phyloP scores from a whole-genome alignment of 1,140 invertebrate genomes.

The Drosophila malerkotliana region DNA sequence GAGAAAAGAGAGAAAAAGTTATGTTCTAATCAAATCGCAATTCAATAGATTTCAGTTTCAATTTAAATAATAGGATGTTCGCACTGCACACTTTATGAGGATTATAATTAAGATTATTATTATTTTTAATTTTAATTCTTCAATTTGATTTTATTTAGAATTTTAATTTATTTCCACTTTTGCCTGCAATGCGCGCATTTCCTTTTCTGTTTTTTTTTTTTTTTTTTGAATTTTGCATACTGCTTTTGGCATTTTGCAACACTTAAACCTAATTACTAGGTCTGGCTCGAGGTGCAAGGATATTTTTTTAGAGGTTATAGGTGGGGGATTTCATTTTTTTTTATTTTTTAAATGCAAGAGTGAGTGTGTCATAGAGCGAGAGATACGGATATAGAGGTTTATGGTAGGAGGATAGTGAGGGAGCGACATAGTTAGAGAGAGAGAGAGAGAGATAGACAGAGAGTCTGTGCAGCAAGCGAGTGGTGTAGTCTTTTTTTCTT shows the following conservation, averaged over 20 bases:
- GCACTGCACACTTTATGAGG: constrained; percentile 12
- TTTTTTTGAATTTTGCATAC: constrained; percentile 38
- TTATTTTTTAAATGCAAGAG: not conserved
- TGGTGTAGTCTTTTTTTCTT: constrained; percentile 1
- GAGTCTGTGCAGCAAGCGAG: constrained; percentile 29
- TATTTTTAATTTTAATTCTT: not conserved
- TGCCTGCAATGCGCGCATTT: constrained; percentile 22
- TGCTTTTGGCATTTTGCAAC: constrained; percentile 42
- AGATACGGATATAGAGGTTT: constrained; percentile 4
- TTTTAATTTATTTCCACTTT: not conserved
- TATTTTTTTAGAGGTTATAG: constrained; percentile 1
- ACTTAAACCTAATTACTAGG: constrained; percentile 33
- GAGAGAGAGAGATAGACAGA: constrained; percentile 8
- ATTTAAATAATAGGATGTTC: constrained; percentile 26
- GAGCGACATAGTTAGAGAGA: constrained; percentile 12
- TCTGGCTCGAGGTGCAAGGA: constrained; percentile 36
- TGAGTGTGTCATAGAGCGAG: constrained; percentile 3
- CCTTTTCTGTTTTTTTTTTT: not conserved
- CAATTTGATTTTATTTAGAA: no score
- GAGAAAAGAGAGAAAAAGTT: constrained; percentile 80
- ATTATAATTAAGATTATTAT: no score
- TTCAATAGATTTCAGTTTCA: constrained; percentile 38
- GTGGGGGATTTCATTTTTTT: not conserved
- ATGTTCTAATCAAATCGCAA: constrained; percentile 71
- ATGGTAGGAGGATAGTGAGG: constrained; percentile 7